phyloP scores from a whole-genome alignment of 2,113 vertebrate genomes.

The Pleuronectes platessa region DNA sequence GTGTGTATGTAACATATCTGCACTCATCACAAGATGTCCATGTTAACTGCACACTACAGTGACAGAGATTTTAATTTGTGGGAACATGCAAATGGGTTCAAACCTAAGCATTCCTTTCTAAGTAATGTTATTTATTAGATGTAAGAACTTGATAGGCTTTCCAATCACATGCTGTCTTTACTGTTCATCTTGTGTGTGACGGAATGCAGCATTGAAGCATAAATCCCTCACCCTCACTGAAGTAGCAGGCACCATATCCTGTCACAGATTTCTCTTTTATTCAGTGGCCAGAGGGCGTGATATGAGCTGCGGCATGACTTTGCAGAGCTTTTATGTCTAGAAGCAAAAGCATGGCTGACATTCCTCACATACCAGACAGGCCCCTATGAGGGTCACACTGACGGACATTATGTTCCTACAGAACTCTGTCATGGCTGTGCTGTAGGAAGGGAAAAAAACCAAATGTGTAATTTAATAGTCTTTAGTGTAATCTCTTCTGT shows the following conservation, averaged over 20 bases:
- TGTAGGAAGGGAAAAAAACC: not conserved
- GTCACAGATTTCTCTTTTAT: not conserved
- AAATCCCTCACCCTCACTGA: not conserved
- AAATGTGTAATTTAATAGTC: not conserved
- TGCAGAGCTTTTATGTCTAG: slow-evolving; percentile 33
- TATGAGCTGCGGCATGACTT: slow-evolving; percentile 10
- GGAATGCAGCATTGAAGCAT: not conserved
- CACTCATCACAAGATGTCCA: not conserved
- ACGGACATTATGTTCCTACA: slow-evolving; percentile 15
- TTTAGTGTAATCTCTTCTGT: not conserved
- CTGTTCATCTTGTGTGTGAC: not conserved
- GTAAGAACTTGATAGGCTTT: not conserved
- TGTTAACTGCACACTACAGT: not conserved
- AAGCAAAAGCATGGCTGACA: slow-evolving; percentile 38
- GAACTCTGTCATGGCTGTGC: not conserved
- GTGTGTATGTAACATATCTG: not conserved
- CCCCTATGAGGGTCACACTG: slow-evolving; percentile 21
- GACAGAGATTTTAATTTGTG: not conserved
- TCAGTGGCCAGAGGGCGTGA: slow-evolving; percentile 1
- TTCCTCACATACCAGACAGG: slow-evolving; percentile 59
- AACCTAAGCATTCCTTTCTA: not conserved
- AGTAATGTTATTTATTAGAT: not conserved
- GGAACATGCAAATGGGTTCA: not conserved
- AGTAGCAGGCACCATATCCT: not conserved
- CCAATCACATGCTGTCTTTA: not conserved